Evolutionary conservation across 2,113 vertebrate species (phyloP).

Genomic region (Cephalopterus ornatus): DNA sequence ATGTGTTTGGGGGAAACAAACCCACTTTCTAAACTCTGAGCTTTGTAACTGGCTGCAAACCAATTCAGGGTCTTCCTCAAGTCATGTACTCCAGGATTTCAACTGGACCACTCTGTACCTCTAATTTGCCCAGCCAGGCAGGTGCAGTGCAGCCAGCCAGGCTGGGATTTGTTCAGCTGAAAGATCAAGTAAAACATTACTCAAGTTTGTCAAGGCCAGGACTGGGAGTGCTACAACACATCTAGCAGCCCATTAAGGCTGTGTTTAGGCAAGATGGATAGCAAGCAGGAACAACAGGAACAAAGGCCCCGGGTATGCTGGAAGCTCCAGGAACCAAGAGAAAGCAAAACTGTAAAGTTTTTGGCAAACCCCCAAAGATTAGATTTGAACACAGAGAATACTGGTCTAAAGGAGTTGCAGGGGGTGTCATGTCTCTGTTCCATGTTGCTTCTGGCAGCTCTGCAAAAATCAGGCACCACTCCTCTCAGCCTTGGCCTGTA

Average conservation of each 20-base stretch:
- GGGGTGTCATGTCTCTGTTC: background rate
- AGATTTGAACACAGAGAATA: background rate
- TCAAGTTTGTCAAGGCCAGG: background rate
- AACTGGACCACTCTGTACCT: background rate
- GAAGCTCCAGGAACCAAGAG: background rate
- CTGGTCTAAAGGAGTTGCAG: background rate
- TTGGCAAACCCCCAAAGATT: background rate
- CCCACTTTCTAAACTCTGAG: background rate
- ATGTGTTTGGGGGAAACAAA: background rate
- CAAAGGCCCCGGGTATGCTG: background rate
- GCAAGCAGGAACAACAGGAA: background rate
- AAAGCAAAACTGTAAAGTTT: background rate
- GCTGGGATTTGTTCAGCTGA: background rate
- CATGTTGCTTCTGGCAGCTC: background rate
- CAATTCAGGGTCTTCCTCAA: background rate
- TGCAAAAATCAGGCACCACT: background rate
- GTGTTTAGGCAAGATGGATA: background rate
- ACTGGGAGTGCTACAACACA: background rate
- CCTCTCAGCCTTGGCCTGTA: background rate
- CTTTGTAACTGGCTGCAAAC: background rate
- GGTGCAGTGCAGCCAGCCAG: background rate
- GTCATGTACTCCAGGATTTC: background rate
- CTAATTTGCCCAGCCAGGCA: background rate
- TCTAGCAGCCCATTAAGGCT: background rate
- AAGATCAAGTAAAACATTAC: background rate